Conservation (phyloP, 2,888 invertebrate species). For the Antheraea yamamai region DNA sequence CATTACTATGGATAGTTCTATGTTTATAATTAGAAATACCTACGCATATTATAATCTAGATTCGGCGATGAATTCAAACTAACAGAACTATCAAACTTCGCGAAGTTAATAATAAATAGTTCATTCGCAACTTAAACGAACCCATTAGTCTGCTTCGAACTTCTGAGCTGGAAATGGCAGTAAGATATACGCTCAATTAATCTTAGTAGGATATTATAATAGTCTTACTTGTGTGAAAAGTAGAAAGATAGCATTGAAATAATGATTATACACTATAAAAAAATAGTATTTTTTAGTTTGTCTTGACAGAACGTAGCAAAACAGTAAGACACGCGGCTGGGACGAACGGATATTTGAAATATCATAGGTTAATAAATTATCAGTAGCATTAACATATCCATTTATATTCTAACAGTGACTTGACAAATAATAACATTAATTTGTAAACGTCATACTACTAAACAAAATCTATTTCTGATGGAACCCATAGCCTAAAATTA, state of each 20-base stretch:
- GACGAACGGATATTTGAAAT: neutral
- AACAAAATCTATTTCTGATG: no score
- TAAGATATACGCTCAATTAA: neutral
- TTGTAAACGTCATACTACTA: no score
- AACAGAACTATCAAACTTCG: neutral
- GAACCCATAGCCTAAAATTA: no score
- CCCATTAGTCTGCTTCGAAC: neutral
- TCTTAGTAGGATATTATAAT: neutral
- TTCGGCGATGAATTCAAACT: neutral
- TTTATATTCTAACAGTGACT: no score
- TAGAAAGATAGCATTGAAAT: neutral
- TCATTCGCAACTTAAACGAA: neutral
- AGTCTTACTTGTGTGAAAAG: no score
- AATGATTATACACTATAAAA: neutral
- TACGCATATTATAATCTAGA: neutral
- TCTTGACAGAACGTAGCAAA: neutral
- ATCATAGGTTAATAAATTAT: neutral
- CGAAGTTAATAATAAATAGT: constrained; percentile 6
- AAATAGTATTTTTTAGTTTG: no score
- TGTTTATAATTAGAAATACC: neutral
- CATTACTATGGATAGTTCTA: no score
- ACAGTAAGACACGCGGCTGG: neutral
- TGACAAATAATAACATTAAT: no score
- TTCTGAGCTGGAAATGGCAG: neutral
- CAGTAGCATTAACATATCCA: neutral